phyloP scores from a whole-genome alignment of 2,797 vertebrate genomes.

The Sebastolobus altivelis region DNA sequence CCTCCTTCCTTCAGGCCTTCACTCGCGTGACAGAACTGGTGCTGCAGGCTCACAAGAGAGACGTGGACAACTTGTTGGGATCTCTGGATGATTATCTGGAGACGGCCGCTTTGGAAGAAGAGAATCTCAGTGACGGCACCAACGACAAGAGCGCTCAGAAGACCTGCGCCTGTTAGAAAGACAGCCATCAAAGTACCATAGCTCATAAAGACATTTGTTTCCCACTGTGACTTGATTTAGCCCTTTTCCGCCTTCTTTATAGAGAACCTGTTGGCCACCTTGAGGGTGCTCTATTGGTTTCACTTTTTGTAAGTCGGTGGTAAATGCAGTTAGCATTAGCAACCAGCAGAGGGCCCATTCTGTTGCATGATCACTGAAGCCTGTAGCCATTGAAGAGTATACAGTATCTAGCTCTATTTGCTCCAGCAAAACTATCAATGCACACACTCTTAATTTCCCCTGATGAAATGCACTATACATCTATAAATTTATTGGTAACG shows the following conservation, averaged over 20 bases:
- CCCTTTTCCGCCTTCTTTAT: background rate
- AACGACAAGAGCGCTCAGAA: constrained; percentile 74
- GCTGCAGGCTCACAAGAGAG: constrained; percentile 91
- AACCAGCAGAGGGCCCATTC: constrained; percentile 54
- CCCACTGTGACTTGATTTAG: constrained; percentile 1
- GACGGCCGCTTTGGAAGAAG: constrained; percentile 83
- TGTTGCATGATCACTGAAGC: constrained; percentile 6
- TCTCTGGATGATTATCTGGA: constrained; percentile 83
- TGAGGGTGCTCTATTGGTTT: background rate
- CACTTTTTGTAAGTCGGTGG: background rate
- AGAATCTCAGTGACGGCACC: constrained; percentile 72
- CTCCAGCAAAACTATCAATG: constrained; percentile 4
- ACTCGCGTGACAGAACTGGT: constrained; percentile 91
- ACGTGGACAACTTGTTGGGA: constrained; percentile 85
- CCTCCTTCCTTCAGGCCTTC: constrained; percentile 86
- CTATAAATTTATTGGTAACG: background rate
- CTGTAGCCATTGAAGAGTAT: background rate
- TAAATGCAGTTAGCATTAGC: constrained; percentile 34
- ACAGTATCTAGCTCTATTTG: background rate
- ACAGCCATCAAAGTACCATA: background rate
- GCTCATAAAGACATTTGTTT: constrained; percentile 5
- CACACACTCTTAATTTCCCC: background rate
- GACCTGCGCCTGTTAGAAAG: constrained; percentile 89
- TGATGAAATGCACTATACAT: constrained; percentile 15
- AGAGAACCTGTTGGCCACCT: background rate